Conservation (phyloP, 2,888 invertebrate species). For the Dorcus hopei region DNA sequence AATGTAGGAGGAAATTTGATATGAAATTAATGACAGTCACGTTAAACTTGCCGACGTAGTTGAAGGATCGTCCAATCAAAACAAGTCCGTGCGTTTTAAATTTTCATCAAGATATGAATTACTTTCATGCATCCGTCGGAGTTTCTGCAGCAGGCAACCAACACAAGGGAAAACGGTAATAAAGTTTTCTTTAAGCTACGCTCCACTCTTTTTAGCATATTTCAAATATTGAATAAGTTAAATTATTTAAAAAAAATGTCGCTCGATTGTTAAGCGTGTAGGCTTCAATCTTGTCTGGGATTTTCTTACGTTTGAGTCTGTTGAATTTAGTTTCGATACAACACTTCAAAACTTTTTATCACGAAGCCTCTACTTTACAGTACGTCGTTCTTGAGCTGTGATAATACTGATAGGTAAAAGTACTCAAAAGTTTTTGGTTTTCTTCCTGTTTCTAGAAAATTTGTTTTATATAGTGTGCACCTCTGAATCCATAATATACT, state of each 20-base stretch:
- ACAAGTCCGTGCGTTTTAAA: background rate
- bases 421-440: slow-evolving; percentile 25
- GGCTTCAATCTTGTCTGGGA: background rate
- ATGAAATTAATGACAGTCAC: too few relatives aligned
- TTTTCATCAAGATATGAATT: slow-evolving; percentile 2
- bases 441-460: slow-evolving; percentile 22
- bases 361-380: slow-evolving; percentile 24
- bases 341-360: slow-evolving; percentile 29
- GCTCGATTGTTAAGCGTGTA: background rate
- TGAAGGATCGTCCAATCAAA: background rate
- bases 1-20: too few relatives aligned
- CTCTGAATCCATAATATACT: slow-evolving; percentile 26
- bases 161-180: background rate
- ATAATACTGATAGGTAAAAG: slow-evolving; percentile 28
- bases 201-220: background rate
- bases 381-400: slow-evolving; percentile 23
- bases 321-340: slow-evolving; percentile 24
- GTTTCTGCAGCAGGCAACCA: too few relatives aligned
- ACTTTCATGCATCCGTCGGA: background rate
- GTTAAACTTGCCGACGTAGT: background rate
- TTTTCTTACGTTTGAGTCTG: slow-evolving; percentile 14
- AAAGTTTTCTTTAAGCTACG: background rate
- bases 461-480: slow-evolving; percentile 24
- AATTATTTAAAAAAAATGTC: background rate
- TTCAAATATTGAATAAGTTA: background rate